Percentiles rank a stretch among this genome's conserved stretches.
phyloP scores from a whole-genome alignment of 2,888 invertebrate genomes.

The Mythimna lalbum region DNA sequence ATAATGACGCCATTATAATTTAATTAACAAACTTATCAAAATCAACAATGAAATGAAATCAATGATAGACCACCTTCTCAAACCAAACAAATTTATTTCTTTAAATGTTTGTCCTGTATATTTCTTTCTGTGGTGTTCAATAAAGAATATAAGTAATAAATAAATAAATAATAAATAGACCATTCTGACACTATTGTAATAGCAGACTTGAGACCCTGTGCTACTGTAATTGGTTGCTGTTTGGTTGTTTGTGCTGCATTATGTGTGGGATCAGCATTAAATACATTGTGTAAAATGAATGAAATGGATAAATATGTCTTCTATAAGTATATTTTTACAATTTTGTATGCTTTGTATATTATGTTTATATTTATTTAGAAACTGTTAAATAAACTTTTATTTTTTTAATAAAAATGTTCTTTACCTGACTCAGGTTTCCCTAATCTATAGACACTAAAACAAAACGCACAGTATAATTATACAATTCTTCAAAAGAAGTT shows the following conservation, averaged over 20 bases:
- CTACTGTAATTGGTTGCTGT: background rate
- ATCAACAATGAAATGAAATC: too few species aligned
- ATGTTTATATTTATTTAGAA: background rate
- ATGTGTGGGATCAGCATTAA: background rate
- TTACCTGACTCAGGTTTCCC: background rate
- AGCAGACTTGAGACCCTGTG: too few species aligned
- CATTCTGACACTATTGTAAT: too few species aligned
- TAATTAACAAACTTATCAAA: too few species aligned
- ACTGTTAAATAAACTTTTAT: background rate
- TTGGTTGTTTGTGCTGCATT: background rate
- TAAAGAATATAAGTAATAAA: too few species aligned
- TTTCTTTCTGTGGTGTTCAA: too few species aligned
- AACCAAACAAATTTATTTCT: too few species aligned
- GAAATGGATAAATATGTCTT: background rate
- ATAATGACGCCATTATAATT: too few species aligned
- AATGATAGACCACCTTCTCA: too few species aligned
- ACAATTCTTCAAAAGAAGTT: too few species aligned
- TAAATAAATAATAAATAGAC: too few species aligned
- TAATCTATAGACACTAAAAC: background rate
- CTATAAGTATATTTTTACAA: background rate
- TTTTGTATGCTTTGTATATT: constrained; percentile 12
- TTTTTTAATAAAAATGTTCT: background rate
- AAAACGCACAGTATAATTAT: background rate
- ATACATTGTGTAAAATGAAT: background rate
- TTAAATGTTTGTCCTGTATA: too few species aligned